Evolutionary conservation across 2,888 invertebrate species (phyloP).

Genomic region (Mesoligia furuncula): DNA sequence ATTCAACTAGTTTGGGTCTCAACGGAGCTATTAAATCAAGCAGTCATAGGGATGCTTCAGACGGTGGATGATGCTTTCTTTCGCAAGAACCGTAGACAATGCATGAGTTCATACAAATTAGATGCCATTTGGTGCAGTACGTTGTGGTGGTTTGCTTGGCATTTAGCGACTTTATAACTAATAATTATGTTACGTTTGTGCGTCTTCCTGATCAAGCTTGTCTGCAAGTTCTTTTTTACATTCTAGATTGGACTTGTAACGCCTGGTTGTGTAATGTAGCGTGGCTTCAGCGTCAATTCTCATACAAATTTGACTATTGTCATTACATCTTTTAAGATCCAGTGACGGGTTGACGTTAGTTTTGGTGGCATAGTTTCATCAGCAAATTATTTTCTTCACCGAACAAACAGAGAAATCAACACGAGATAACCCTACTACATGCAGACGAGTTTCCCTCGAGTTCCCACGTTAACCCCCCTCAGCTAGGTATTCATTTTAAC

Average conservation of each 20-base stretch:
- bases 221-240: background rate
- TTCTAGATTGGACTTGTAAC: background rate
- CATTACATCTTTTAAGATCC: background rate
- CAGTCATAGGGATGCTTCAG: too few relatives aligned
- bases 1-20: background rate
- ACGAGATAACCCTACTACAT: background rate
- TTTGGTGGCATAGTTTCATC: background rate
- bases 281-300: background rate
- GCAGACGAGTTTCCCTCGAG: slow-evolving; percentile 32
- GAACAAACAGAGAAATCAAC: background rate
- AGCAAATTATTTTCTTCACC: too few relatives aligned
- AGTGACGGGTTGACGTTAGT: background rate
- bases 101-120: background rate
- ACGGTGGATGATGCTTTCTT: background rate
- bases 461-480: slow-evolving; percentile 23
- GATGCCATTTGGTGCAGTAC: background rate
- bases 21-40: background rate
- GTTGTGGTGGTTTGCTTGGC: background rate
- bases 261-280: background rate
- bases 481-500: slow-evolving; percentile 70
- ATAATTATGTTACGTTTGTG: background rate
- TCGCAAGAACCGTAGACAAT: background rate
- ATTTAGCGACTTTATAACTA: background rate
- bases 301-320: too few relatives aligned
- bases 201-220: background rate